Percentiles rank a stretch among this genome's conserved stretches.
These are phyloP conservation scores for Microcaecilia unicolor DNA, from an alignment of 2,797 vertebrate species.

Conservation along the genomic window DNA sequence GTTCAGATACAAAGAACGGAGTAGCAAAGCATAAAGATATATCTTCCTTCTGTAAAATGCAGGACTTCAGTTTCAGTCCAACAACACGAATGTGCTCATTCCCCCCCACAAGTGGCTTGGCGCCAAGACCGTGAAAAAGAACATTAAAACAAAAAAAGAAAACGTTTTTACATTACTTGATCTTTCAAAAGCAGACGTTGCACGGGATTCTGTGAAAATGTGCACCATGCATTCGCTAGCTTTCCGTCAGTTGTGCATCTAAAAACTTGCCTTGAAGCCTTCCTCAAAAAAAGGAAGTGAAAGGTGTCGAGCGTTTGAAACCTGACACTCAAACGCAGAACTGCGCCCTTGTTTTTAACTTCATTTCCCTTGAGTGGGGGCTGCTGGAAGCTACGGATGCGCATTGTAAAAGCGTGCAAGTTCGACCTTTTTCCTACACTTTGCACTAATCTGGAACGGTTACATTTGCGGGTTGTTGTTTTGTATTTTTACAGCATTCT, in stretches of 20 bases:
- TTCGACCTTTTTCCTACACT: conserved; percentile 6
- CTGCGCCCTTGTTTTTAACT: conserved; percentile 13
- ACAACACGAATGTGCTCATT: no score
- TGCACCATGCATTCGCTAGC: conserved; percentile 30
- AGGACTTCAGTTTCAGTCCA: no score
- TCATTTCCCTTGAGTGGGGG: conserved; percentile 35
- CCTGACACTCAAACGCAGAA: conserved; percentile 39
- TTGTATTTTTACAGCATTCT: neutral
- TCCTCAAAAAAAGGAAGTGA: conserved; percentile 64
- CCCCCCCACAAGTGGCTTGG: no score
- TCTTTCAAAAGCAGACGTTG: no score
- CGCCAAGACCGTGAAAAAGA: conserved; percentile 2
- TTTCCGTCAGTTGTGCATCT: conserved; percentile 28
- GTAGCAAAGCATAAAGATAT: no score
- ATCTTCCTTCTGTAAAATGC: no score
- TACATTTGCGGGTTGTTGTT: conserved; percentile 5
- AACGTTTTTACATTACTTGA: no score
- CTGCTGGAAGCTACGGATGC: conserved; percentile 36
- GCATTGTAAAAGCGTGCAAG: conserved; percentile 23
- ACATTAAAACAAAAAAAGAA: no score
- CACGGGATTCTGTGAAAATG: conserved; percentile 22
- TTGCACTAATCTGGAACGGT: neutral
- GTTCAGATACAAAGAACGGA: no score
- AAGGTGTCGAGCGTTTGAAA: conserved; percentile 51
- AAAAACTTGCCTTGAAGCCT: conserved; percentile 30